A percentile compares a stretch with the other conserved stretches of the same genome.
phyloP scores from a whole-genome alignment of 2,888 invertebrate genomes.

The Spodoptera littoralis region DNA sequence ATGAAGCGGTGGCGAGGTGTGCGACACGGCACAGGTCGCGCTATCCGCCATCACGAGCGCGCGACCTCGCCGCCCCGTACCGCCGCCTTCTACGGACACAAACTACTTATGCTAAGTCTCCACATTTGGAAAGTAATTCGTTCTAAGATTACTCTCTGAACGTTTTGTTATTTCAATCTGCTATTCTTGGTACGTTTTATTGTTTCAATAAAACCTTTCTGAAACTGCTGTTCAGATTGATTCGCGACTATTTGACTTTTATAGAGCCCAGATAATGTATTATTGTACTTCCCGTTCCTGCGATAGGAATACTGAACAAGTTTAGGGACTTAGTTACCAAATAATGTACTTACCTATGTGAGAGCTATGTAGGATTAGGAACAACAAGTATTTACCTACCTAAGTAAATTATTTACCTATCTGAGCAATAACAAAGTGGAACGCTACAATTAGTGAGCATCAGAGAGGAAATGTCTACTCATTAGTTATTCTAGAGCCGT shows the following conservation, averaged over 20 bases:
- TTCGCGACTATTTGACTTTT: no score
- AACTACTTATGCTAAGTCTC: constrained; percentile 23
- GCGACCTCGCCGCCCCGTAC: constrained; percentile 32
- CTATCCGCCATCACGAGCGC: constrained; percentile 29
- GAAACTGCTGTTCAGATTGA: no score
- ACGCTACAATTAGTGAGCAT: constrained; percentile 37
- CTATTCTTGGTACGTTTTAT: not conserved
- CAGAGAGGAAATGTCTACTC: constrained; percentile 41
- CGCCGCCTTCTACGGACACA: constrained; percentile 31
- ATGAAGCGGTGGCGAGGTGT: constrained; percentile 49
- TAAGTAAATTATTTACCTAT: not conserved
- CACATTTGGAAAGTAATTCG: constrained; percentile 43
- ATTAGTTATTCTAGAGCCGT: constrained; percentile 54
- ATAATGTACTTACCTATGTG: no score
- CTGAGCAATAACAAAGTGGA: constrained; percentile 1
- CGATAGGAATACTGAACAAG: no score
- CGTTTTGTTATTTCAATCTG: constrained; percentile 7
- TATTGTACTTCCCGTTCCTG: not conserved
- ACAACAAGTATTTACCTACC: no score
- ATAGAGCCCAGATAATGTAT: not conserved
- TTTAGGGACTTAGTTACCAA: no score
- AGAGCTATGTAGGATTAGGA: no score
- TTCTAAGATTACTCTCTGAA: constrained; percentile 21
- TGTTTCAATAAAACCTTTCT: constrained; percentile 2
- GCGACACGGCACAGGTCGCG: constrained; percentile 33